A percentile compares a stretch with the other conserved stretches of the same genome.
These are phyloP conservation scores for Dorcus parallelipipedus DNA, from an alignment of 2,888 invertebrate species.

Conservation along the genomic window DNA sequence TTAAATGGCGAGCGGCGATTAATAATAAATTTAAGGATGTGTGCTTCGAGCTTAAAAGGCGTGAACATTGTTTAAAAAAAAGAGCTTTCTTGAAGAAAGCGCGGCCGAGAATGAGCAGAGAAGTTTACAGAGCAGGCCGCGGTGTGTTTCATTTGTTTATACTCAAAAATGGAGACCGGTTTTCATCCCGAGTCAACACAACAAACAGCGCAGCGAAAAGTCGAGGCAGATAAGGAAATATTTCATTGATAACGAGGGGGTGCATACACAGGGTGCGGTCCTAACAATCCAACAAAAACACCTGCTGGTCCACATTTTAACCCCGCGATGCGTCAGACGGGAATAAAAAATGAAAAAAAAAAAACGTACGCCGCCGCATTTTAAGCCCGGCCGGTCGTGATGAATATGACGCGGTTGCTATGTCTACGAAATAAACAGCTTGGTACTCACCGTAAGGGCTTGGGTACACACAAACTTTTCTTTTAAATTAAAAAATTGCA, in stretches of 20 bases:
- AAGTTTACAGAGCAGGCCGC: neutral
- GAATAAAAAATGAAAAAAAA: neutral
- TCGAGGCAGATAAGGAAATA: neutral
- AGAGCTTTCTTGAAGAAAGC: no score
- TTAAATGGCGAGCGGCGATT: neutral
- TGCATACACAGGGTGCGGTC: neutral
- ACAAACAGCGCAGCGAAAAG: neutral
- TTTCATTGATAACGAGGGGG: neutral
- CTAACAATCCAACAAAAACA: neutral
- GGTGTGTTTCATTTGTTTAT: slow-evolving; percentile 17
- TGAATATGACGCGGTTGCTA: neutral
- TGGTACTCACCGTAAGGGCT: neutral
- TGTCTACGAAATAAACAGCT: neutral
- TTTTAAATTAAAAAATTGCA: neutral
- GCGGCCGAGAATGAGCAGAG: no score
- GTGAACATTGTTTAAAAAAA: no score
- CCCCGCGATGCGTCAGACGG: neutral
- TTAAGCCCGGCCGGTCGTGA: no score
- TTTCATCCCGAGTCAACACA: slow-evolving; percentile 3
- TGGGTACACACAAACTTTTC: neutral
- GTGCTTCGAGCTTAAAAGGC: neutral
- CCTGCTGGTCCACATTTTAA: neutral
- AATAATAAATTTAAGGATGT: neutral
- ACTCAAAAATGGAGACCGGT: slow-evolving; percentile 17
- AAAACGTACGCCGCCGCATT: neutral